These are phyloP conservation scores for Endomychus coccineus DNA, from an alignment of 2,888 invertebrate genomes.

Conservation along the genomic window DNA sequence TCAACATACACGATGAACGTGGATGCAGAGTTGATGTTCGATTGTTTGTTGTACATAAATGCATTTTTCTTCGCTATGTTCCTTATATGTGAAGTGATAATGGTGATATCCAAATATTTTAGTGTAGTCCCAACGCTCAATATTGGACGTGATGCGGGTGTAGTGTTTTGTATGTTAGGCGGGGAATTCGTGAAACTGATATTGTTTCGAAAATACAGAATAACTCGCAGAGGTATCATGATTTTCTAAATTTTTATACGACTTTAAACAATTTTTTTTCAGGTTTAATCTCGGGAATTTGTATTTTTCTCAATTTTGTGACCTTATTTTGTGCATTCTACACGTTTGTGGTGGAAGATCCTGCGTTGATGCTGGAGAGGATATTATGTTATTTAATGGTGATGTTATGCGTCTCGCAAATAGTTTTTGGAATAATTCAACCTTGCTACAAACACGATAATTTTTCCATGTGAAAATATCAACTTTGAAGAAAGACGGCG, in stretches of 20 bases:
- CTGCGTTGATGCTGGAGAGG: constrained; percentile 31
- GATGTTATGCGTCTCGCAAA: constrained; percentile 28
- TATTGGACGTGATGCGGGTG: constrained; percentile 29
- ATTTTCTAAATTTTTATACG: neutral
- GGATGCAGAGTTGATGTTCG: constrained; percentile 34
- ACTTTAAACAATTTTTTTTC: constrained; percentile 16
- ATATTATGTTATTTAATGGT: constrained; percentile 28
- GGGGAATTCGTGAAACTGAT: constrained; percentile 31
- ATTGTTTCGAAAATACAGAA: constrained; percentile 29
- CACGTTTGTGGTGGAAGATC: constrained; percentile 28
- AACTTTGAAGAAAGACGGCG: too few species aligned
- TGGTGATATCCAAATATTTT: constrained; percentile 30
- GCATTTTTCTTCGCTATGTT: constrained; percentile 32
- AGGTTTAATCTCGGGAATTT: constrained; percentile 29
- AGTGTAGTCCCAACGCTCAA: constrained; percentile 28
- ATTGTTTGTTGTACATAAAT: constrained; percentile 34
- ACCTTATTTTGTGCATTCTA: constrained; percentile 28
- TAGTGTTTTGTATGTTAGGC: constrained; percentile 26
- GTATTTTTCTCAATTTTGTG: constrained; percentile 27
- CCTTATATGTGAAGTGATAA: constrained; percentile 29
- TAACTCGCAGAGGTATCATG: constrained; percentile 27
- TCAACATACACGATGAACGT: constrained; percentile 26
- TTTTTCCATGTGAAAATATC: too few species aligned
- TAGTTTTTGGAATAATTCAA: constrained; percentile 29
- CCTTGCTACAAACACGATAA: constrained; percentile 30